Evolutionary conservation across 2,113 vertebrate species (phyloP), one percentile per base, ranked within the genome.

Genomic region (Merops nubicus): DNA sequence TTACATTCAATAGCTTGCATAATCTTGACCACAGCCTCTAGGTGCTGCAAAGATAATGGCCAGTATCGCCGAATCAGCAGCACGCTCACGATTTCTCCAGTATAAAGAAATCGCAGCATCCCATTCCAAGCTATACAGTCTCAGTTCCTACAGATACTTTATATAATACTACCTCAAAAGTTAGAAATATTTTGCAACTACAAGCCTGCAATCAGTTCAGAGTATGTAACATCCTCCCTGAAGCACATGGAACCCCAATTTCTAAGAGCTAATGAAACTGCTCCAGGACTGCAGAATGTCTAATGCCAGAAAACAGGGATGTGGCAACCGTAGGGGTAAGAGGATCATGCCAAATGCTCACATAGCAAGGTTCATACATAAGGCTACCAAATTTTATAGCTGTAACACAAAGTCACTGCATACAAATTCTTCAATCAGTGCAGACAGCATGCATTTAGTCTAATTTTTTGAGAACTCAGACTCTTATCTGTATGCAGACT

Each of bases 401-500:
- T 87, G 31, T 63, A 77, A 62, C 38, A 75, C 38, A 64, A 69
- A 91, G 38, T 89, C 68, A 64, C 26, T 72, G 89, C 87, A 65
- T 83, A 78, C 80, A 83, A 96, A 96, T 95, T 95, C 93, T 50
- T 89, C 57, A 43, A 36, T 94, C 65, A 25, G 5, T 65, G 42
- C 77, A 89, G 47, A 45, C 89, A 85, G 31, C 20, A 54, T 40
- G 26, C 56, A 34, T 50, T 93, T 59, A 89, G 88, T 70, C 70
- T 73, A 59, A 38, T 54, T 97, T 83, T 89, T 95, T 91, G 45
- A 94, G 93, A 97, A 95, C 51, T 80, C 94, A 83, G 62, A 53
- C 95, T 36, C 95, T 97, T 97, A 98, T 98, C 93, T 96, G 89
- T 94, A 97, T 96, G 96, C 95, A 95, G 59, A 47, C 72, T 96